Evolutionary conservation across 2,797 vertebrate species (phyloP).

Genomic region (Benthosema pterotum): DNA sequence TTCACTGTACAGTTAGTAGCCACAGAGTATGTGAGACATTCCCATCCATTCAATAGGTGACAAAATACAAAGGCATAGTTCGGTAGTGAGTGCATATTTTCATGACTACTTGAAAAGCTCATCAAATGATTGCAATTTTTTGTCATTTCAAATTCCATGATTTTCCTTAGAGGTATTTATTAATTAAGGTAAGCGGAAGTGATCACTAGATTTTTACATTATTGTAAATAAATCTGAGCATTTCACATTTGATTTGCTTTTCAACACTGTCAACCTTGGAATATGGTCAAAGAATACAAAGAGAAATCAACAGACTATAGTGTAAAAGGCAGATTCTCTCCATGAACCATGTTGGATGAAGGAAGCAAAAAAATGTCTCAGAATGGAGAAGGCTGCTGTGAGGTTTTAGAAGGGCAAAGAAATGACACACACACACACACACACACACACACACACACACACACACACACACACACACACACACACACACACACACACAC

Average conservation of each 20-base stretch:
- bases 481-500: background rate
- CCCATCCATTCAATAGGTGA: conserved; percentile 3
- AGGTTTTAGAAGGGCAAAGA: background rate
- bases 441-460: background rate
- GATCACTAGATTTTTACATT: too few relatives aligned
- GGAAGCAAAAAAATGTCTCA: conserved; percentile 20
- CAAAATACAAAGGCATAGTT: conserved; percentile 24
- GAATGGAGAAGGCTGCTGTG: conserved; percentile 2
- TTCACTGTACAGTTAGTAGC: background rate
- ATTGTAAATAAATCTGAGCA: background rate
- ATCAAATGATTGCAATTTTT: background rate
- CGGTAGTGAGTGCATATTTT: background rate
- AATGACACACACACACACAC: background rate
- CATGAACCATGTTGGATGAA: conserved; percentile 51
- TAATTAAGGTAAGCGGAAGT: too few relatives aligned
- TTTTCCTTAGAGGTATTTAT: too few relatives aligned
- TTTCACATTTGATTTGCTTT: background rate
- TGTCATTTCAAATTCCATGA: too few relatives aligned
- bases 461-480: background rate
- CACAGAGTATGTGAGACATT: conserved; percentile 1
- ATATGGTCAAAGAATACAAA: conserved; percentile 16
- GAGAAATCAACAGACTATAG: background rate
- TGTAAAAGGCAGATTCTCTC: conserved; percentile 63
- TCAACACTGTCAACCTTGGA: conserved; percentile 13
- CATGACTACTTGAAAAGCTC: background rate